These are phyloP conservation scores for Montipora cactus DNA, from an alignment of 64 coral and sea anemone species.

Conservation along the genomic window DNA sequence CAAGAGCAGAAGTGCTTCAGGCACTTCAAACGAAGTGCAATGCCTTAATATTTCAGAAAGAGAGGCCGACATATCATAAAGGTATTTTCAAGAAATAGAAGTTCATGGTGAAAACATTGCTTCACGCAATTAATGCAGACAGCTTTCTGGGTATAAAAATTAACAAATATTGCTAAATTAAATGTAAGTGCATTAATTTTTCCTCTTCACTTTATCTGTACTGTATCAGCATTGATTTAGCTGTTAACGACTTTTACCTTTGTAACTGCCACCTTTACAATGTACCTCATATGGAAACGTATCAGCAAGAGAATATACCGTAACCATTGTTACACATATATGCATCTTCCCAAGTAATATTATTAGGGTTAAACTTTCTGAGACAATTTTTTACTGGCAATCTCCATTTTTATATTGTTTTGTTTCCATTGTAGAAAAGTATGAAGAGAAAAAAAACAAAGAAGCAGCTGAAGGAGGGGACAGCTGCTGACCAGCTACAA, in stretches of 20 bases:
- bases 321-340: no score
- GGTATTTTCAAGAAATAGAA: not conserved
- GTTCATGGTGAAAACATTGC: not conserved
- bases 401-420: not conserved
- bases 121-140: not conserved
- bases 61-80: constrained; percentile 40
- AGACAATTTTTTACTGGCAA: not conserved
- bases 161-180: not conserved
- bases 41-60: constrained; percentile 5
- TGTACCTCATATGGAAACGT: no score
- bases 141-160: not conserved
- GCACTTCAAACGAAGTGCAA: constrained; percentile 7
- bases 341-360: not conserved
- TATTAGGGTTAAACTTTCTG: not conserved
- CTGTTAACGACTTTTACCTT: no score
- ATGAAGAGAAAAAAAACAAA: not conserved
- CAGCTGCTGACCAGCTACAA: no score
- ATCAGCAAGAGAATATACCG: no score
- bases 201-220: no score
- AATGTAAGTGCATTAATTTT: no score
- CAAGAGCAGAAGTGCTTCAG: constrained; percentile 6
- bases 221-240: no score
- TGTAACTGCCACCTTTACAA: no score
- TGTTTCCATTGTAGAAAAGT: not conserved
- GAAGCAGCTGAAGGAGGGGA: no score